Percentiles rank a stretch among this genome's conserved stretches.
Conservation (phyloP, 2,113 vertebrate species). For the Orientallactaga bullata region DNA sequence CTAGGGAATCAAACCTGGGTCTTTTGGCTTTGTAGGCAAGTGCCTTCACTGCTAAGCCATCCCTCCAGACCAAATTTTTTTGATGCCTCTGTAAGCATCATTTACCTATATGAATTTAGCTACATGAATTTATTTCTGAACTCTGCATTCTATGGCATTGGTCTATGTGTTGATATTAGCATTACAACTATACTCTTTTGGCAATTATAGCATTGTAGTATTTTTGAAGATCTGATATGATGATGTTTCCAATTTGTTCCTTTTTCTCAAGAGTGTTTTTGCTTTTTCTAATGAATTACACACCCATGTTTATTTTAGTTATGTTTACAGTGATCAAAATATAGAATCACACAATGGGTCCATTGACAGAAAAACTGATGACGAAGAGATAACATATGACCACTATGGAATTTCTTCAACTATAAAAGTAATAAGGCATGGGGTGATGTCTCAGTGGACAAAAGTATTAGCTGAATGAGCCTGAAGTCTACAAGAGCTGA, state of each 20-base stretch:
- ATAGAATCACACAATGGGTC: not conserved
- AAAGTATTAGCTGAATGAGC: no score
- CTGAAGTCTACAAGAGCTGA: no score
- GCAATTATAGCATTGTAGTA: not conserved
- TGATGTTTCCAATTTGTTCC: not conserved
- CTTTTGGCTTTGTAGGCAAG: no score
- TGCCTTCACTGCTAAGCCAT: no score
- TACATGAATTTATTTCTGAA: not conserved
- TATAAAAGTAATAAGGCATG: not conserved
- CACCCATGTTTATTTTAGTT: no score
- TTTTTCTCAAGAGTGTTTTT: not conserved
- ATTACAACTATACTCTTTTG: no score
- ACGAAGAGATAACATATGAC: accelerated
- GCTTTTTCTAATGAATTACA: not conserved
- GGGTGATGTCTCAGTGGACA: no score
- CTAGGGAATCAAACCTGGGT: no score
- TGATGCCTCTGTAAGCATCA: not conserved
- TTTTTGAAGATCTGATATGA: not conserved
- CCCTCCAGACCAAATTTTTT: no score
- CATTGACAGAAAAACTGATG: no score
- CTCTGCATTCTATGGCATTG: not conserved
- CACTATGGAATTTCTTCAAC: not conserved
- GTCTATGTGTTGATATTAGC: not conserved
- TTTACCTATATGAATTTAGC: no score
- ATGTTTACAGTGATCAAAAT: not conserved